Base-by-base conservation (phyloP, 2,797 vertebrate genomes). In the Kryptopterus vitreolus region DNA sequence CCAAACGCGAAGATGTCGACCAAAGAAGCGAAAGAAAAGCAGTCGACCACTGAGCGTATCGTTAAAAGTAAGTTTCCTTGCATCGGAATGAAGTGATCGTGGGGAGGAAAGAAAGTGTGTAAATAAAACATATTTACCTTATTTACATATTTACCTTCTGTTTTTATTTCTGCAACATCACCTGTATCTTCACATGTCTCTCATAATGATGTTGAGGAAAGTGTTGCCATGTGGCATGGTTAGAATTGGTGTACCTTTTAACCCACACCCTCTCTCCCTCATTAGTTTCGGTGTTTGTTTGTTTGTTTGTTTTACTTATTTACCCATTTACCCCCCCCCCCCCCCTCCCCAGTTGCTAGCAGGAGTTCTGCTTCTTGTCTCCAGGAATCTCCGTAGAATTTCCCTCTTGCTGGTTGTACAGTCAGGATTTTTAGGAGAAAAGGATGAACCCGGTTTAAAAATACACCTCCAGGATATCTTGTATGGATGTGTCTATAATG, bases 11-110 rank as follows among this genome's bases (percentile, higher is more conserved):
- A 89, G 84, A 95, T 95, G 94, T 93, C 94, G 24, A 90, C 91
- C 59, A 94, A 93, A 87, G 94, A 93, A 73, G 89, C 90, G 53
- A 84, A 86, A 82, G 93, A 94, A 81, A 93, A 94, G 69, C 93
- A 93, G 87, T 93, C 94, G 76, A 95, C 94, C 4, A 95, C 92
- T 66, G 94, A 95, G 75, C 92, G 94, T 84, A 91, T 94, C 50
- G 1, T 95, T 4, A 95, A 95, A 92, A 92, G 94, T 95, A 89
- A 92, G 92, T 88, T 82, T 12, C 59, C 55, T 46, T 53, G 13
- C 31, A n/a, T 58, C 9, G 11, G 59, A 16, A 29, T 26, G 15
- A 35, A 72, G n/a, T 26, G 24, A 0, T 43, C 38, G 38, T 43
- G 38, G 38, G 38, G 38, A 10, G 38, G 38, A n/a, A n/a, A n/a